Evolutionary conservation across 2,113 vertebrate species (phyloP).

Genomic region (Cathartes aura): DNA sequence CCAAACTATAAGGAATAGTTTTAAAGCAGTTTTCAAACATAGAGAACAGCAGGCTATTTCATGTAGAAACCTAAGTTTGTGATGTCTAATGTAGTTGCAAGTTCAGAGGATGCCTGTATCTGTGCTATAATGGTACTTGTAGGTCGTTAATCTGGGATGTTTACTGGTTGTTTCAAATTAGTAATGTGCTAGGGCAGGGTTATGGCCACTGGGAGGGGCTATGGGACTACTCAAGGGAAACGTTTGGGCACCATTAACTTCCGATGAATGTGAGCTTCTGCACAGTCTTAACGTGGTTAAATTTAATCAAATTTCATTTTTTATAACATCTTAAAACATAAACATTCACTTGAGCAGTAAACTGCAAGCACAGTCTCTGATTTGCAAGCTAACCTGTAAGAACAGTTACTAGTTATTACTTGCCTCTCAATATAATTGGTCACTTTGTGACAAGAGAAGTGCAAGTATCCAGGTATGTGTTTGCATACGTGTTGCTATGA

Average conservation of each 20-base stretch:
- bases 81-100: neutral
- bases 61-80: accelerated
- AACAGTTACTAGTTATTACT: neutral
- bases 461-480: neutral
- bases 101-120: neutral
- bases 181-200: neutral
- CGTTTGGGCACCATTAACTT: neutral
- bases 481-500: neutral
- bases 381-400: neutral
- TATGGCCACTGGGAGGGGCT: constrained; percentile 47
- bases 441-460: neutral
- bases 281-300: neutral
- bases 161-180: neutral
- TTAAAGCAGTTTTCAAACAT: neutral
- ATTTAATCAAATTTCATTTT: neutral
- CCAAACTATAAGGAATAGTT: neutral
- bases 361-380: neutral
- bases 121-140: neutral
- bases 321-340: neutral
- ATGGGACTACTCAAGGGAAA: neutral
- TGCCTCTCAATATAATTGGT: neutral
- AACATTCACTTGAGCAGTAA: neutral
- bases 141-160: neutral
- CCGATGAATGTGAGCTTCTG: neutral
- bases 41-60: neutral